A percentile compares a stretch with the other conserved stretches of the same genome.
phyloP scores from a whole-genome alignment of 2,113 vertebrate genomes.

The Illadopsis cleaveri region DNA sequence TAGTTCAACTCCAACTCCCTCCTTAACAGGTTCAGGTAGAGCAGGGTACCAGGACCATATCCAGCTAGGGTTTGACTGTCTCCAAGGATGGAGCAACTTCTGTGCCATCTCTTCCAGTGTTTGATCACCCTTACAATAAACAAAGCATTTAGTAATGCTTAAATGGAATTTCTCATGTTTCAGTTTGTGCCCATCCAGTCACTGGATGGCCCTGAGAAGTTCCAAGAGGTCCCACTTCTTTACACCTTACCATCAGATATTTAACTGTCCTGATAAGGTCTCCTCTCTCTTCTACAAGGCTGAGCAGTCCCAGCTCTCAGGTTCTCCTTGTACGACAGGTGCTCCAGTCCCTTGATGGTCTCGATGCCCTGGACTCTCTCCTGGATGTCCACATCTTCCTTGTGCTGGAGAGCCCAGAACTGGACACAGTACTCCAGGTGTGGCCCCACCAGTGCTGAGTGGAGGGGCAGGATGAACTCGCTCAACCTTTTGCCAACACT shows the following conservation, averaged over 20 bases:
- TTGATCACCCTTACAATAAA: neutral
- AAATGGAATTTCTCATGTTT: neutral
- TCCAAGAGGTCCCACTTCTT: neutral
- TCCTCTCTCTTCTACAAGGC: neutral
- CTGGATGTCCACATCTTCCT: neutral
- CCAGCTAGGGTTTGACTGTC: neutral
- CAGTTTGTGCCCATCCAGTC: neutral
- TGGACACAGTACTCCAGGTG: neutral
- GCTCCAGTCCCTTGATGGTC: neutral
- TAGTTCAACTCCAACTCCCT: neutral
- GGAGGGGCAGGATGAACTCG: neutral
- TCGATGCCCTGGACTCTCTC: neutral
- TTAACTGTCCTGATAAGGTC: neutral
- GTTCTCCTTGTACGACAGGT: neutral
- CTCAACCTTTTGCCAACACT: neutral
- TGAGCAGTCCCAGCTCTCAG: neutral
- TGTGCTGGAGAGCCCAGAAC: neutral
- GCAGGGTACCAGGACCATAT: neutral
- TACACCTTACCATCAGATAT: neutral
- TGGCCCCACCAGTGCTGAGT: neutral
- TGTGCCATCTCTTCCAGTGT: neutral
- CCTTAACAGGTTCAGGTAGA: neutral
- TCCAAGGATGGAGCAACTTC: neutral
- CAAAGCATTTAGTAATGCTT: neutral
- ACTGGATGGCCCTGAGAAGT: neutral